phyloP scores from a whole-genome alignment of 2,888 invertebrate genomes.

The Amphipoea lucens region DNA sequence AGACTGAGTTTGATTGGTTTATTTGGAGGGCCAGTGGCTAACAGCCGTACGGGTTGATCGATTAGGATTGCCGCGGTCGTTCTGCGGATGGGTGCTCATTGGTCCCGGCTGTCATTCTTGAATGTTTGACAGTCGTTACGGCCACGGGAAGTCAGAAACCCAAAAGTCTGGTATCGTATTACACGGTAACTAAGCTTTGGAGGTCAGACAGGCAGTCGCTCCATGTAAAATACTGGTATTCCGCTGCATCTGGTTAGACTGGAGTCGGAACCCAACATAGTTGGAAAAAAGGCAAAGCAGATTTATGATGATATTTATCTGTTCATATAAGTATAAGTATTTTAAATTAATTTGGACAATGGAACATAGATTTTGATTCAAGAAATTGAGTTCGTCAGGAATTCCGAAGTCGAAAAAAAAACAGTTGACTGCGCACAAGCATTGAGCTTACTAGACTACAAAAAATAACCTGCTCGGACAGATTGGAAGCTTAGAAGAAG shows the following conservation, averaged over 20 bases:
- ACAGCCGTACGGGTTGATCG: background rate
- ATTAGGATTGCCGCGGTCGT: background rate
- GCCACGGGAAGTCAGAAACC: background rate
- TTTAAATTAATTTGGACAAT: background rate
- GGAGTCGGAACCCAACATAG: background rate
- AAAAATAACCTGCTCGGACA: conserved; percentile 38
- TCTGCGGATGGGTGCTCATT: background rate
- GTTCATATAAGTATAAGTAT: background rate
- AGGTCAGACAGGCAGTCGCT: no score
- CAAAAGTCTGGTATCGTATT: background rate
- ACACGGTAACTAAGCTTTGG: no score
- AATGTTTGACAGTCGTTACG: background rate
- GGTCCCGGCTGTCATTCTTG: background rate
- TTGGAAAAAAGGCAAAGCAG: background rate
- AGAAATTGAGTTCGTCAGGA: conserved; percentile 18
- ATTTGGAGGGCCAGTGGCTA: background rate
- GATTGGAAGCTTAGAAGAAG: conserved; percentile 6
- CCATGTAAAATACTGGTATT: background rate
- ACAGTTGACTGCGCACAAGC: conserved; percentile 8
- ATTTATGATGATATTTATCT: background rate
- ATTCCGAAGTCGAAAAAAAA: conserved; percentile 7
- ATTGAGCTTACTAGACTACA: conserved; percentile 14
- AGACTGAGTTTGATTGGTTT: background rate
- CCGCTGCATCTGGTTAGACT: background rate
- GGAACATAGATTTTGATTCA: background rate